Base-by-base conservation (phyloP, 1,140 invertebrate genomes). In the Drepana arcuata region DNA sequence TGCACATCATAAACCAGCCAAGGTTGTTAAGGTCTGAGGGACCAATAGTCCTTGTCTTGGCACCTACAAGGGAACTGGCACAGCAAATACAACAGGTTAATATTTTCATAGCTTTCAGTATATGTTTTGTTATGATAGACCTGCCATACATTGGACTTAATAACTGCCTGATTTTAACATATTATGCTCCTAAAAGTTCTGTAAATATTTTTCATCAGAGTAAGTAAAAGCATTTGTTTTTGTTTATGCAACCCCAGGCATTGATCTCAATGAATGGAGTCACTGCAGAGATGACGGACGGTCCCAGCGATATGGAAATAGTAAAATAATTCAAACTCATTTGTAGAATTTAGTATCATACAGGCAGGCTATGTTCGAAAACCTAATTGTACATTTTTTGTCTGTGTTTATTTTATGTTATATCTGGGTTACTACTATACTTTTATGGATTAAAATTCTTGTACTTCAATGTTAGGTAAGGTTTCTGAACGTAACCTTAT, bases 21-120 rank as follows among this genome's bases (percentile, higher is more conserved):
- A 87, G 89, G 27, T 64, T 95, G 12, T 83, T 88, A 50, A 78
- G 90, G 33, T 92, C 93, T 43, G 94, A 96, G 79, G 94, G 94
- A 14, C 94, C 94, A 0, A 94, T 95, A 63, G 93, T 91, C 9
- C 84, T 97, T 2, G 90, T 97, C 9, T 80, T 97, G 16, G 94
- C 95, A 11, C 96, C 96, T 1, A 98, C 95, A 9, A 84, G 95
- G 62, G 96, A 98, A 74, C 81, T 97, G 14, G 95, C 95, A 1
- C 95, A 97, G 61, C 96, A 97, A 80, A 96, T 97, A 46, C 91
- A 96, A 70, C 90, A 93, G 83, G 96, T 99, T 57, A 55, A 24
- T 35, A 36, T 41, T 14, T 16, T 31, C n/a, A n/a, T n/a, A n/a
- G n/a, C n/a, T n/a, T n/a, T n/a, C n/a, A n/a, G n/a, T n/a, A n/a